phyloP scores from a whole-genome alignment of 1,140 invertebrate species.

The Drosophila varians region DNA sequence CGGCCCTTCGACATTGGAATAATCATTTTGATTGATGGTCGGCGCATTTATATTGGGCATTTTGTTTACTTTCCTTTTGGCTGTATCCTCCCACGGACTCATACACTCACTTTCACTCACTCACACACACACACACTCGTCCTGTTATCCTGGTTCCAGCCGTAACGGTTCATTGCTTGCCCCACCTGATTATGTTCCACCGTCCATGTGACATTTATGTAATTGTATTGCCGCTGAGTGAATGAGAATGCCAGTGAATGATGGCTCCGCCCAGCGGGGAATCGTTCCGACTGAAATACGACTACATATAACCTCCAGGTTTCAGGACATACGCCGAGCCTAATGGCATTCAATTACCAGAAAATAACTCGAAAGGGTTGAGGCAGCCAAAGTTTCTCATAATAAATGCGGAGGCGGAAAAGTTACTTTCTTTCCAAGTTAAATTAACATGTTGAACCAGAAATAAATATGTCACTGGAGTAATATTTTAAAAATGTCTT shows the following conservation, averaged over 20 bases:
- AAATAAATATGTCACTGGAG: neutral
- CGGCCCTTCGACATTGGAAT: constrained; percentile 40
- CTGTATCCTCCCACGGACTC: too few relatives aligned
- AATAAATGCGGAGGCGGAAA: neutral
- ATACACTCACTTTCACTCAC: too few relatives aligned
- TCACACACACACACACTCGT: neutral
- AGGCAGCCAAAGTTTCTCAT: constrained; percentile 9
- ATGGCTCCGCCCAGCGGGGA: constrained; percentile 15
- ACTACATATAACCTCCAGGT: neutral
- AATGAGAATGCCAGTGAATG: constrained; percentile 17
- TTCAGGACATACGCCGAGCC: neutral
- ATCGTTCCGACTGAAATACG: neutral
- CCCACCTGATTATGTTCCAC: constrained; percentile 61
- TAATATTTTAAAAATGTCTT: neutral
- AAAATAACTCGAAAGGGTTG: constrained; percentile 10
- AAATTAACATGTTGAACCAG: neutral
- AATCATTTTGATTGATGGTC: constrained; percentile 69
- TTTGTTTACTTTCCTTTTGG: constrained; percentile 21
- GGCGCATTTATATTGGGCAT: constrained; percentile 55
- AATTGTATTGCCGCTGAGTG: constrained; percentile 52
- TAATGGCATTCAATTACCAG: constrained; percentile 28
- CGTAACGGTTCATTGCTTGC: constrained; percentile 52
- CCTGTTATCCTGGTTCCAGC: constrained; percentile 5
- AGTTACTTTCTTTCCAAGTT: neutral
- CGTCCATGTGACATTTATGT: constrained; percentile 63